These are phyloP conservation scores for Conchocele bisecta DNA, from an alignment of 2,888 invertebrate species.

Conservation along the genomic window DNA sequence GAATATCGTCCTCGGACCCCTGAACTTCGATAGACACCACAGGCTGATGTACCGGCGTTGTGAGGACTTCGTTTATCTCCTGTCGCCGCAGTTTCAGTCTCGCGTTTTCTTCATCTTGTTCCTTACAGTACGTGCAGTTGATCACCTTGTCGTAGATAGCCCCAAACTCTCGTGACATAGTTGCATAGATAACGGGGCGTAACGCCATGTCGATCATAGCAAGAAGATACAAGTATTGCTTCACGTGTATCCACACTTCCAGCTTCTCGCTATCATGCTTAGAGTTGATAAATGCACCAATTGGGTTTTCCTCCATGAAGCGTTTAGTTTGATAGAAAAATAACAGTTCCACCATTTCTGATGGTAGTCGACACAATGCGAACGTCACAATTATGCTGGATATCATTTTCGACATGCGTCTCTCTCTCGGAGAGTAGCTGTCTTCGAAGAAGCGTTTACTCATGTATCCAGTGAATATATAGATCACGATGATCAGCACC, in stretches of 20 bases:
- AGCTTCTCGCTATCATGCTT: slow-evolving; percentile 46
- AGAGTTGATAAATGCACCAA: too few species aligned
- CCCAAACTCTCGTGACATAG: slow-evolving; percentile 72
- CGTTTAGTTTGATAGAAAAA: slow-evolving; percentile 61
- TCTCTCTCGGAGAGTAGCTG: slow-evolving; percentile 71
- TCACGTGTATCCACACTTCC: slow-evolving; percentile 50
- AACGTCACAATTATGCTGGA: slow-evolving; percentile 67
- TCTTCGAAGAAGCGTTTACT: slow-evolving; percentile 73
- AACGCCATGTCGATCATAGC: slow-evolving; percentile 71
- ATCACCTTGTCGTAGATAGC: slow-evolving; percentile 75
- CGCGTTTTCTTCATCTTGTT: slow-evolving; percentile 35
- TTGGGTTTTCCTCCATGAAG: neutral
- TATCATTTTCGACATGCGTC: slow-evolving; percentile 71
- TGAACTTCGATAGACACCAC: too few species aligned
- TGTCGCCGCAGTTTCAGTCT: slow-evolving; percentile 33
- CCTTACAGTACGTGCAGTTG: slow-evolving; percentile 70
- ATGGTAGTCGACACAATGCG: slow-evolving; percentile 69
- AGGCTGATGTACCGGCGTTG: slow-evolving; percentile 24
- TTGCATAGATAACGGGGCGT: slow-evolving; percentile 74
- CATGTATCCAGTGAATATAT: slow-evolving; percentile 68
- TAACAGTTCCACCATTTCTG: slow-evolving; percentile 63
- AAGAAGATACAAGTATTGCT: slow-evolving; percentile 60
- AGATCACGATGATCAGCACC: slow-evolving; percentile 63
- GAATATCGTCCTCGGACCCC: too few species aligned
- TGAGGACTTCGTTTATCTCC: slow-evolving; percentile 48